Conservation (phyloP, 2,888 invertebrate genomes). For the Drosophila paramelanica region DNA sequence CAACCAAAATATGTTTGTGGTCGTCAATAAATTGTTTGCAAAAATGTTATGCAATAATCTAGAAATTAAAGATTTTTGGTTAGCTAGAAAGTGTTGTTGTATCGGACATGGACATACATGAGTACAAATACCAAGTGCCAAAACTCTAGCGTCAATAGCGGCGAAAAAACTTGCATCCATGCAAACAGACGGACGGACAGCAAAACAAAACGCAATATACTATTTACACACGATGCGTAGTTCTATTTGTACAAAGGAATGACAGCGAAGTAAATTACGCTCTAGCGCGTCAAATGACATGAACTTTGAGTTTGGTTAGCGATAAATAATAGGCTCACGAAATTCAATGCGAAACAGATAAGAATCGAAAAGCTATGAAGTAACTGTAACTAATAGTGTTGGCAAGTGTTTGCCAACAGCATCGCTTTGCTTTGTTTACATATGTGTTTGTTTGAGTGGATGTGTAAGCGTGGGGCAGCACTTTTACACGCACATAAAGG, state of each 20-base stretch:
- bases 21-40: too few species aligned
- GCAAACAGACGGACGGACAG: too few species aligned
- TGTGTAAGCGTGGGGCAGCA: background rate
- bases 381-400: conserved; percentile 25
- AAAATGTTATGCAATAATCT: too few species aligned
- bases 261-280: conserved; percentile 1
- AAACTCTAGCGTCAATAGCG: too few species aligned
- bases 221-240: background rate
- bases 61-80: too few species aligned
- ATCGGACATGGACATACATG: too few species aligned
- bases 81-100: too few species aligned
- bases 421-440: conserved; percentile 26
- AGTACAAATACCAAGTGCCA: too few species aligned
- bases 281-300: background rate
- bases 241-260: conserved; percentile 39
- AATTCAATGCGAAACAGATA: conserved; percentile 16
- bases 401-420: conserved; percentile 22
- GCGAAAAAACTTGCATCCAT: too few species aligned
- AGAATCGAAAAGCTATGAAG: background rate
- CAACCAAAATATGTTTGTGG: too few species aligned
- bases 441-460: conserved; percentile 13
- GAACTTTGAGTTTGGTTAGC: conserved; percentile 34
- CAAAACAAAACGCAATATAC: too few species aligned
- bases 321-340: conserved; percentile 41
- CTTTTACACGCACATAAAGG: conserved; percentile 48